Percentiles rank a stretch among this genome's conserved stretches.
Conservation (phyloP, 2,113 vertebrate genomes). For the Casuarius casuarius region DNA sequence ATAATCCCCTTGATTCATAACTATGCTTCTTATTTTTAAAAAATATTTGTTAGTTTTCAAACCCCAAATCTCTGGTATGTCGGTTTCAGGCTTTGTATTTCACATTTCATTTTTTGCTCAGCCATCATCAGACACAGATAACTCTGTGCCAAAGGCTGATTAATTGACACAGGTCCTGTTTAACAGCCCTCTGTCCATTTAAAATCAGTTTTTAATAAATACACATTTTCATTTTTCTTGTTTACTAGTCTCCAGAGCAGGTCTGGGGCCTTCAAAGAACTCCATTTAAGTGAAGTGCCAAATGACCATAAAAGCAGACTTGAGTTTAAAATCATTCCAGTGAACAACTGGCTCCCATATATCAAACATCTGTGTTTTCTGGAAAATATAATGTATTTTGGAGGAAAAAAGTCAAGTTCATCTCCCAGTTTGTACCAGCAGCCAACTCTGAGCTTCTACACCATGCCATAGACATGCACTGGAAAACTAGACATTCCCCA, state of each 20-base stretch:
- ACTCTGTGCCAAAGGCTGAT: neutral
- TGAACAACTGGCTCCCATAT: neutral
- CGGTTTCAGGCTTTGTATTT: neutral
- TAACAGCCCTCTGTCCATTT: neutral
- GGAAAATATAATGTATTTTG: neutral
- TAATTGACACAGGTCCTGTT: neutral
- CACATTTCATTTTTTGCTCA: neutral
- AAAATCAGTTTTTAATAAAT: neutral
- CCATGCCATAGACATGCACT: neutral
- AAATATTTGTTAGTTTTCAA: neutral
- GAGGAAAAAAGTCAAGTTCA: neutral
- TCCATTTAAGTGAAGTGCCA: neutral
- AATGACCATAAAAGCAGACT: neutral
- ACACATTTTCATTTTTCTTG: neutral
- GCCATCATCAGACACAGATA: neutral
- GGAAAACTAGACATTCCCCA: neutral
- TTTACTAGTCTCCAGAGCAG: neutral
- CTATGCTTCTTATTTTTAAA: neutral
- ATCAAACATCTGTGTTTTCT: neutral
- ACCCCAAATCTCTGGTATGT: neutral
- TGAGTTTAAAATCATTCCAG: neutral
- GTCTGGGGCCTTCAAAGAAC: neutral
- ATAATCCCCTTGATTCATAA: neutral
- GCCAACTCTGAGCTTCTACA: neutral
- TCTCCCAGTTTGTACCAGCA: neutral